These are phyloP conservation scores for Drosophila hydei DNA, from an alignment of 1,140 invertebrate species.

Conservation along the genomic window DNA sequence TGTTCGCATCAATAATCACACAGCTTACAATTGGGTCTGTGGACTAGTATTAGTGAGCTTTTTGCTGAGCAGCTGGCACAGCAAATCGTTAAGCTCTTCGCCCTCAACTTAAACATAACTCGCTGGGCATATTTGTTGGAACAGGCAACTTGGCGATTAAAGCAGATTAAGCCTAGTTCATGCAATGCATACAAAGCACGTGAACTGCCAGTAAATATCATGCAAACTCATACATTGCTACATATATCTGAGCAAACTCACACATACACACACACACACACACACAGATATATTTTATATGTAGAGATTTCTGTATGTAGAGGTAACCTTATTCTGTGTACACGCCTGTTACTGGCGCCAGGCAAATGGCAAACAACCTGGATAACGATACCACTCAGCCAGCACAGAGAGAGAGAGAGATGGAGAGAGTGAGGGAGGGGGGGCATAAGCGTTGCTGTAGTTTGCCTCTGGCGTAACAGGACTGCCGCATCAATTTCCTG, in stretches of 20 bases:
- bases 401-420: not conserved
- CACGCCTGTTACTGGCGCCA: slow-evolving; percentile 53
- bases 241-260: slow-evolving; percentile 1
- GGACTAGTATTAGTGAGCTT: slow-evolving; percentile 2
- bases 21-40: too few species aligned
- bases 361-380: slow-evolving; percentile 24
- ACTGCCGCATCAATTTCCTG: slow-evolving; percentile 40
- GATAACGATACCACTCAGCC: slow-evolving; percentile 45
- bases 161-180: slow-evolving; percentile 27
- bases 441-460: slow-evolving; percentile 2
- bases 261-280: not conserved
- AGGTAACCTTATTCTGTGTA: slow-evolving; percentile 12
- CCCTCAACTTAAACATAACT: not conserved
- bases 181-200: slow-evolving; percentile 15
- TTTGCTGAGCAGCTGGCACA: not conserved
- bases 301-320: not conserved
- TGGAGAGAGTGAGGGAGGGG: not conserved
- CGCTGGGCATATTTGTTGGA: not conserved
- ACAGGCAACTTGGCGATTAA: slow-evolving; percentile 11
- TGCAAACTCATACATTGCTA: not conserved
- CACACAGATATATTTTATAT: too few species aligned
- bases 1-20: not conserved
- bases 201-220: slow-evolving; percentile 15
- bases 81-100: slow-evolving; percentile 4
- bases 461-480: slow-evolving; percentile 26